Conservation (phyloP, 2,113 vertebrate species). For the Etheostoma spectabile region DNA sequence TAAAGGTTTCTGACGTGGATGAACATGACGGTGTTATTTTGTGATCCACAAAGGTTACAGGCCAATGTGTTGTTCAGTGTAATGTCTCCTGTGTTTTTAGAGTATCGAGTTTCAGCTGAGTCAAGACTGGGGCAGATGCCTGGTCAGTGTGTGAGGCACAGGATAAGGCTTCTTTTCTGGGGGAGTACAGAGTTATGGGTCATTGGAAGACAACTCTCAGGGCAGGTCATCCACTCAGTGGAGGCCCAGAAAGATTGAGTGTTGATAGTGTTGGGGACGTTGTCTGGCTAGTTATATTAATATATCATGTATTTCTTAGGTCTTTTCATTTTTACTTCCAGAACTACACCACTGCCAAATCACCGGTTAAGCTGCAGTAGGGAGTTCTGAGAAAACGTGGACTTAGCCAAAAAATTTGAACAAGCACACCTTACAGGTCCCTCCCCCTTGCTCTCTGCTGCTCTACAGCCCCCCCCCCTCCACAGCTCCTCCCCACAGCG, state of each 20-base stretch:
- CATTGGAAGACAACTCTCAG: conserved; percentile 51
- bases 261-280: conserved; percentile 4
- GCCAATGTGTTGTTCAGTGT: conserved; percentile 34
- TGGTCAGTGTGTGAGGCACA: conserved; percentile 47
- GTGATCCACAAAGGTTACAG: conserved; percentile 30
- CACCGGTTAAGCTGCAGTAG: no score
- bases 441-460: no score
- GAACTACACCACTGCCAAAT: conserved; percentile 7
- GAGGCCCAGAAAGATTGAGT: conserved; percentile 33
- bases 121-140: conserved; percentile 37
- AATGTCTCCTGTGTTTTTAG: conserved; percentile 19
- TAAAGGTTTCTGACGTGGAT: conserved; percentile 15
- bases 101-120: conserved; percentile 59
- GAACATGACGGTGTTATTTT: conserved; percentile 35
- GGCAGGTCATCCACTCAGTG: conserved; percentile 43
- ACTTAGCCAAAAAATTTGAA: no score
- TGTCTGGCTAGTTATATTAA: conserved; percentile 13
- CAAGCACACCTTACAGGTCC: no score
- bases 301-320: conserved; percentile 1
- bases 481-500: no score
- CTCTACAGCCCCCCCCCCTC: no score
- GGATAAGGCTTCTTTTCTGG: conserved; percentile 41
- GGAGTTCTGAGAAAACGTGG: no score
- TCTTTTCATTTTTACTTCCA: conserved; percentile 19
- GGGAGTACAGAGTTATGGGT: conserved; percentile 60